Evolutionary conservation across 2,113 vertebrate genomes (phyloP).

Genomic region (Craseonycteris thonglongyai): DNA sequence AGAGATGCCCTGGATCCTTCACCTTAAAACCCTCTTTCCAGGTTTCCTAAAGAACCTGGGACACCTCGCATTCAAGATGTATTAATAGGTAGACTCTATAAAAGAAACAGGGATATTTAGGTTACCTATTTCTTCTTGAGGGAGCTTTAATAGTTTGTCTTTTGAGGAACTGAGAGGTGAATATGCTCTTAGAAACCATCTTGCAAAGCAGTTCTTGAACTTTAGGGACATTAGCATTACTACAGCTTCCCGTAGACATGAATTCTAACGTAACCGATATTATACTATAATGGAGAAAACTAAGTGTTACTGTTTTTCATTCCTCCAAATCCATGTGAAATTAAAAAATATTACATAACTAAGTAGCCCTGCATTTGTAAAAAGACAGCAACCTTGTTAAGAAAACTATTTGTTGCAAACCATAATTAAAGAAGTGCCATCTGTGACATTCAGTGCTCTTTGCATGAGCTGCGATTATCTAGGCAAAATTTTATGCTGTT

Average conservation of each 20-base stretch:
- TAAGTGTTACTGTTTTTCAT: background rate
- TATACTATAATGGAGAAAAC: background rate
- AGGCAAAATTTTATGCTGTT: constrained; percentile 19
- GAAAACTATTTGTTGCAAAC: constrained; percentile 41
- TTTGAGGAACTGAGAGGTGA: background rate
- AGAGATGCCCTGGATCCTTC: background rate
- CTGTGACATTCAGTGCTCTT: constrained; percentile 19
- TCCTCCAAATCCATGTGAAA: background rate
- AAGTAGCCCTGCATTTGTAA: constrained; percentile 1
- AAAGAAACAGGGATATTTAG: background rate
- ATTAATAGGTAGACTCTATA: background rate
- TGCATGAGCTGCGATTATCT: background rate
- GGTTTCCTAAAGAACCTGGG: background rate
- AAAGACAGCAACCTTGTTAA: constrained; percentile 10
- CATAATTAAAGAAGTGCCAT: constrained; percentile 51
- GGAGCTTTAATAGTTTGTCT: background rate
- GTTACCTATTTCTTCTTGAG: background rate
- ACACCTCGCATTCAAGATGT: background rate
- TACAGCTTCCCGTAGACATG: background rate
- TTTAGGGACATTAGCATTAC: background rate
- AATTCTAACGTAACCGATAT: background rate
- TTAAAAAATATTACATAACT: background rate
- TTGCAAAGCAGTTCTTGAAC: background rate
- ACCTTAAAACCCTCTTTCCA: background rate
- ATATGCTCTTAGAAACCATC: background rate